Evolutionary conservation across 2,113 vertebrate genomes (phyloP).

Genomic region (Dendropsophus ebraccatus): DNA sequence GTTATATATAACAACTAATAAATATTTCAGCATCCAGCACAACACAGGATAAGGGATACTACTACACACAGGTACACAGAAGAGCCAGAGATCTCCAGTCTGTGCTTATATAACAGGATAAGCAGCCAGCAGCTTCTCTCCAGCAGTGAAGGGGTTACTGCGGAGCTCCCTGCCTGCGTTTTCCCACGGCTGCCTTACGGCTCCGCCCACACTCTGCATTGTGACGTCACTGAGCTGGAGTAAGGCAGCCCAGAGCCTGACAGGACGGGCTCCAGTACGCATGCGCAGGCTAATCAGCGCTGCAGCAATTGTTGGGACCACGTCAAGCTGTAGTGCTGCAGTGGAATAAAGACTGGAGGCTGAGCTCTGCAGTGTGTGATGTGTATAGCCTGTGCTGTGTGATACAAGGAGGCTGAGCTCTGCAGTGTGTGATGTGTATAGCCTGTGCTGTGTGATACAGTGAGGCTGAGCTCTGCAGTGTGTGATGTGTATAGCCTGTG

Average conservation of each 20-base stretch:
- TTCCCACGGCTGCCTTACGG: slow-evolving; percentile 20
- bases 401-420: too few relatives aligned
- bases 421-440: too few relatives aligned
- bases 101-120: not conserved
- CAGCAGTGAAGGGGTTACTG: slow-evolving; percentile 27
- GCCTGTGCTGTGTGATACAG: too few relatives aligned
- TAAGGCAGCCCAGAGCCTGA: not conserved
- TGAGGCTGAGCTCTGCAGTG: not conserved
- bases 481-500: not conserved
- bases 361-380: slow-evolving; percentile 29
- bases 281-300: slow-evolving; percentile 15
- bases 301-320: slow-evolving; percentile 28
- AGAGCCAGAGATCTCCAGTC: not conserved
- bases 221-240: slow-evolving; percentile 34
- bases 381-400: not conserved
- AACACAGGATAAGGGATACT: not conserved
- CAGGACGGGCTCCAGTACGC: not conserved
- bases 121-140: not conserved
- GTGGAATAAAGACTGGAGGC: slow-evolving; percentile 1
- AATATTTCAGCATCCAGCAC: not conserved
- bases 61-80: not conserved
- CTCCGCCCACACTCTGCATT: slow-evolving; percentile 51
- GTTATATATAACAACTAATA: not conserved
- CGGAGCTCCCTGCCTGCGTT: not conserved
- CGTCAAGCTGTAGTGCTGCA: slow-evolving; percentile 45